phyloP scores from a whole-genome alignment of 2,797 vertebrate species.

The Liasis olivaceus region DNA sequence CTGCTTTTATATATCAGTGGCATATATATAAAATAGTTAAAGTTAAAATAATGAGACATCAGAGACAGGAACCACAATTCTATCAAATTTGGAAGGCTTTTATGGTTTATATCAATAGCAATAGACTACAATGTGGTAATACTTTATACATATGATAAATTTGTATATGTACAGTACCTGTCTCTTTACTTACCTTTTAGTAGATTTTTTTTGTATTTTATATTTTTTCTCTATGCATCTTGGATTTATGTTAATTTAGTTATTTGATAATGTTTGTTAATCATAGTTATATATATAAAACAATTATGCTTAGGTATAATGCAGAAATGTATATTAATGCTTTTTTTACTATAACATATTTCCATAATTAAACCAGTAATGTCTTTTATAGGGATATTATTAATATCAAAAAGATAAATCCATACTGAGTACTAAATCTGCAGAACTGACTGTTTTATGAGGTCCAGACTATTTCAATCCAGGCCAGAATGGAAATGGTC shows the following conservation, averaged over 20 bases:
- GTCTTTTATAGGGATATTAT: neutral
- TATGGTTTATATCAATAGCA: too few relatives aligned
- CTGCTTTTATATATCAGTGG: neutral
- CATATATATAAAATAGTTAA: neutral
- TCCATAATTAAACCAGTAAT: neutral
- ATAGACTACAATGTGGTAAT: too few relatives aligned
- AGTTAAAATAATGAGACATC: too few relatives aligned
- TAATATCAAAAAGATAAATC: neutral
- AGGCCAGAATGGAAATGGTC: neutral
- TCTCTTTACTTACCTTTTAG: too few relatives aligned
- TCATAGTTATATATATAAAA: neutral
- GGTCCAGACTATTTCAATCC: neutral
- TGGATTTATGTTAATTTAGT: too few relatives aligned
- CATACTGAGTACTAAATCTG: neutral
- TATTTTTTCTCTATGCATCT: too few relatives aligned
- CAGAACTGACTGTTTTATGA: neutral
- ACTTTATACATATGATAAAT: too few relatives aligned
- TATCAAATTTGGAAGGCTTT: too few relatives aligned
- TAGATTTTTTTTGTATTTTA: too few relatives aligned
- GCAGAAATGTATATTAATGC: neutral
- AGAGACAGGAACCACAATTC: too few relatives aligned
- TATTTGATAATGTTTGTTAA: too few relatives aligned
- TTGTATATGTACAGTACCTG: too few relatives aligned
- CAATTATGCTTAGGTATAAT: neutral
- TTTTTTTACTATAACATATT: neutral